Conservation (phyloP, 2,888 invertebrate species). For the Hypolimnas misippus region DNA sequence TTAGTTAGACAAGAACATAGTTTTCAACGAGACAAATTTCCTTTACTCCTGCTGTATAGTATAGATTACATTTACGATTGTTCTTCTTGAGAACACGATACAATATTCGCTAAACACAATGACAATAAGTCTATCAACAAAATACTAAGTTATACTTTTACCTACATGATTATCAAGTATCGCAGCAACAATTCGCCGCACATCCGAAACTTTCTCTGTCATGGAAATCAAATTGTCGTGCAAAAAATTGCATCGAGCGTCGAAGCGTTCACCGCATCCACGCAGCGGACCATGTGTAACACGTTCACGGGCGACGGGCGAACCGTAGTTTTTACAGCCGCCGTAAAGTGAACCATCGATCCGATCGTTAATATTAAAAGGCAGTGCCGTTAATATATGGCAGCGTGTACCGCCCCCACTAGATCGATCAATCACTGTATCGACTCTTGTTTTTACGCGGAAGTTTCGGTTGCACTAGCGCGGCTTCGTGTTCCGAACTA, state of each 20-base stretch:
- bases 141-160: background rate
- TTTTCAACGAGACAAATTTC: too few relatives aligned
- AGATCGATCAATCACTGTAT: constrained; percentile 46
- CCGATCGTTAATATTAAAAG: constrained; percentile 64
- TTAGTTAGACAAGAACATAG: too few relatives aligned
- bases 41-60: too few relatives aligned
- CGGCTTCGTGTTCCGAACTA: constrained; percentile 23
- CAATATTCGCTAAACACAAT: too few relatives aligned
- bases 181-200: constrained; percentile 18
- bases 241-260: constrained; percentile 48
- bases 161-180: background rate
- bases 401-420: constrained; percentile 37
- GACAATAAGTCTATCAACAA: background rate
- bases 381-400: constrained; percentile 46
- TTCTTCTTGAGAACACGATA: too few relatives aligned
- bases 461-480: constrained; percentile 34
- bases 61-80: too few relatives aligned
- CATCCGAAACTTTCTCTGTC: constrained; percentile 48
- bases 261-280: constrained; percentile 51
- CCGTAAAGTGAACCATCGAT: constrained; percentile 72
- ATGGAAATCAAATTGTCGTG: constrained; percentile 36
- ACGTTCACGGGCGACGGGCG: constrained; percentile 60
- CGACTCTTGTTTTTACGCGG: constrained; percentile 37
- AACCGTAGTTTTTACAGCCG: constrained; percentile 67
- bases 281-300: constrained; percentile 71